Evolutionary conservation across 2,888 invertebrate species (phyloP), one percentile per base, ranked within the genome.

Genomic region (Leptinotarsa haldemani): DNA sequence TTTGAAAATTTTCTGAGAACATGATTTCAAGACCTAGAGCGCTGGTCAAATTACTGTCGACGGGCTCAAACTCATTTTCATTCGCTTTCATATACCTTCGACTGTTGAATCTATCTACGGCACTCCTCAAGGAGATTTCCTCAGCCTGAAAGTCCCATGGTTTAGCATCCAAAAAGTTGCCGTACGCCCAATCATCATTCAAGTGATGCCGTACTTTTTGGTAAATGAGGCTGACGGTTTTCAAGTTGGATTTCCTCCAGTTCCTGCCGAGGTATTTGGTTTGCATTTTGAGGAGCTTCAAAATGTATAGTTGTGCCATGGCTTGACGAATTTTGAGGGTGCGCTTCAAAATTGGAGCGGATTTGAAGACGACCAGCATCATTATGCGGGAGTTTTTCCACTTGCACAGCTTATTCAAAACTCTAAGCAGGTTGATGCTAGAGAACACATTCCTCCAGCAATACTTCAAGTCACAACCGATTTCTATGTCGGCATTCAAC

Each of bases 121-220:
- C 96, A 0, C 95, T 94, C 76, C 98, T 91, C 73, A 99, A 88
- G 15, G 97, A 94, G 87, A 97, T 97, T 86, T 99, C 99, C 87
- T 99, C 99, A 48, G 96, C 97, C 89, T 99, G 95, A 82, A 97
- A 99, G 87, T 99, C 98, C 98, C 98, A 98, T 0, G 98, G 98
- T 75, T 97, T 91, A 0, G 98, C 98, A 88, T 99, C 98, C 82
- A 98, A 92, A 89, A 98, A 95, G 89, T 99, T 99, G 70, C 99
- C 99, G 89, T 96, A 99, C 3, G 99, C 99, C 99, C 99, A 99
- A 87, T 99, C 99, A 86, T 99, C 99, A 84, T 98, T 99, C 61
- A 99, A 90, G 71, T 98, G 92, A 89, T 98, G 98, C 46, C 98
- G 91, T 3, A 97, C 96, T 90, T 99, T 98, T 74, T 97, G 95